These are phyloP conservation scores for Trididemnum miniatum DNA, from an alignment of 23 tunicate genomes.

Conservation along the genomic window DNA sequence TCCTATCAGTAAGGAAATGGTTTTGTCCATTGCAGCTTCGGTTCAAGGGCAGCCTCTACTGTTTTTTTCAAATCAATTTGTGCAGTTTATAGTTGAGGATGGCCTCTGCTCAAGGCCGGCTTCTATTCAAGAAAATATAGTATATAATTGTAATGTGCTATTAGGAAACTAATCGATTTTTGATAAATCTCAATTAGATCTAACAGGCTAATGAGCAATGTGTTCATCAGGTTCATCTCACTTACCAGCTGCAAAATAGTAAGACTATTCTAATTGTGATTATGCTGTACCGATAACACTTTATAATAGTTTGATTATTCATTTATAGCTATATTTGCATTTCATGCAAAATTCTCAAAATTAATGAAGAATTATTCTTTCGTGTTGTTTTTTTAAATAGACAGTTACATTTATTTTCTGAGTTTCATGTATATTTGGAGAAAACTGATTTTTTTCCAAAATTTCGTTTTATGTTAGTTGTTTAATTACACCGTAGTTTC, in stretches of 20 bases:
- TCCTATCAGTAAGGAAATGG: not conserved
- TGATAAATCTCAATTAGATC: not conserved
- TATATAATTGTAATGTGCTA: not conserved
- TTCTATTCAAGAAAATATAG: not conserved
- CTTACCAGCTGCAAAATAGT: slow-evolving; percentile 9
- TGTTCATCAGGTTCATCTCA: not conserved
- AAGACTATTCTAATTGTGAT: too few species aligned
- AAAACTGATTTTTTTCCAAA: too few species aligned
- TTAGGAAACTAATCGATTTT: not conserved
- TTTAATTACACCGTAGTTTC: too few species aligned
- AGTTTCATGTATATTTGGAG: too few species aligned
- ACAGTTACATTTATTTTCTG: too few species aligned
- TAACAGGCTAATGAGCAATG: not conserved
- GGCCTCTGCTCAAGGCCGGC: not conserved
- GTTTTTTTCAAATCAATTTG: not conserved
- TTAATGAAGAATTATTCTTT: too few species aligned
- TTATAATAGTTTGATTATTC: too few species aligned
- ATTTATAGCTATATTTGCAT: too few species aligned
- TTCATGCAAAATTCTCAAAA: too few species aligned
- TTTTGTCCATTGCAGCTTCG: slow-evolving; percentile 5
- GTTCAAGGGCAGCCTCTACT: not conserved
- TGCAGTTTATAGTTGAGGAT: not conserved
- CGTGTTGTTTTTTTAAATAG: too few species aligned
- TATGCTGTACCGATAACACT: too few species aligned
- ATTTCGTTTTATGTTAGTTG: too few species aligned